Base-by-base conservation (phyloP, 2,888 invertebrate species). In the Halocaridina rubra region DNA sequence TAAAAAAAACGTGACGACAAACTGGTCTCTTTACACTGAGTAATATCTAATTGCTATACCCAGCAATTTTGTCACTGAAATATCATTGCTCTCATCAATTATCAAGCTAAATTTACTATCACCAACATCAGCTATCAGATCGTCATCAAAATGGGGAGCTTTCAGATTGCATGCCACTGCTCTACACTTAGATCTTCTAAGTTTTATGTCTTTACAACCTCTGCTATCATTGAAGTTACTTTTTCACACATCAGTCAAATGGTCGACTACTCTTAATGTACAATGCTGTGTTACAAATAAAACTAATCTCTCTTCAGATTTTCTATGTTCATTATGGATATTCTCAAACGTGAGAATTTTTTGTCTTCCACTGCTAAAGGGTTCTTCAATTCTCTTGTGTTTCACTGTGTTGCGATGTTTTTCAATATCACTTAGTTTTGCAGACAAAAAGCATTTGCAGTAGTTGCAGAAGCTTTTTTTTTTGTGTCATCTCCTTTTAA, bases 91-190 rank as follows among this genome's bases (percentile, higher is more conserved):
- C n/a, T 19, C 19, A 22, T 19, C 8, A 61, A 22, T n/a, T 7
- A 61, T 61, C 61, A 19, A 74, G 46, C 74, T 39, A 57, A 76
- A 76, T 27, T 76, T 76, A 29, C 57, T 76, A 53, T 76, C 53
- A 27, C 57, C 57, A 7, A 57, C 27, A 29, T 75, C 75, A 53
- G 13, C 57, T 72, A 32, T 7, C 53, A 29, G 46, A 57, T 46
- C 46, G 13, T 53, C 29, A 29, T 46, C 29, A 46, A 24, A 57
- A 57, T 46, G 75, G 10, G 53, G 53, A 29, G 57, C 75, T 53
- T 22, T 22, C 57, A 75, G 27, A 53, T 57, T 53, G 27, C 53
- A 75, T 13, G 46, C 29, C 16, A 27, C 16, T 53, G 75, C 75
- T 46, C 75, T 75, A 19, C 75, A 75, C 57, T 57, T 75, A 19